phyloP scores from a whole-genome alignment of 2,888 invertebrate genomes.

The Zaprionus lineosus region DNA sequence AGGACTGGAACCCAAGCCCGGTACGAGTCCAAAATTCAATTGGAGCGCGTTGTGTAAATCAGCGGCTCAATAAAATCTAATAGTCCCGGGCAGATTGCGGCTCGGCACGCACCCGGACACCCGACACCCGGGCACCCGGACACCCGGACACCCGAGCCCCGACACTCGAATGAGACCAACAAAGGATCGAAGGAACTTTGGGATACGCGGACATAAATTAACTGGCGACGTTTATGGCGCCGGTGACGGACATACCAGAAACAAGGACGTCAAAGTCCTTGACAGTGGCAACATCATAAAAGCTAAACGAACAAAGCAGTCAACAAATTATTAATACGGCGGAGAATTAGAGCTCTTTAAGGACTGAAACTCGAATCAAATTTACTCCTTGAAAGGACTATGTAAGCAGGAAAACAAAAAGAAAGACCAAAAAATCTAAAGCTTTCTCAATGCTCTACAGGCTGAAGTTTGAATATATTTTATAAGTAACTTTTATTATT shows the following conservation, averaged over 20 bases:
- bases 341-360: no score
- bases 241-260: constrained; percentile 7
- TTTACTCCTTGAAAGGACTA: no score
- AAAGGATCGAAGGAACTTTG: constrained; percentile 13
- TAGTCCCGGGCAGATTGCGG: constrained; percentile 69
- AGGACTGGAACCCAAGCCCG: background rate
- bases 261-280: constrained; percentile 55
- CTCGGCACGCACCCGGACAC: constrained; percentile 68
- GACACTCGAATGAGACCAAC: constrained; percentile 4
- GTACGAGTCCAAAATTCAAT: constrained; percentile 67
- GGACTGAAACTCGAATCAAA: no score
- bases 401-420: no score
- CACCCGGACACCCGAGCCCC: constrained; percentile 18
- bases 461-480: no score
- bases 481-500: no score
- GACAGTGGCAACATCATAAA: constrained; percentile 48
- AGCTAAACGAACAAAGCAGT: constrained; percentile 4
- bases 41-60: constrained; percentile 72
- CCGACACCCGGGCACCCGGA: no score
- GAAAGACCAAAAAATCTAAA: no score
- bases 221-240: constrained; percentile 31
- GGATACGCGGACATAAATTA: constrained; percentile 58
- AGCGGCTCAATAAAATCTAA: constrained; percentile 77
- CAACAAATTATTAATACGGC: constrained; percentile 5
- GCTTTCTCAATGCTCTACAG: no score